Percentiles rank a stretch among this genome's conserved stretches.
Evolutionary conservation across 2,113 vertebrate species (phyloP).

Genomic region (Hiodon tergisus): DNA sequence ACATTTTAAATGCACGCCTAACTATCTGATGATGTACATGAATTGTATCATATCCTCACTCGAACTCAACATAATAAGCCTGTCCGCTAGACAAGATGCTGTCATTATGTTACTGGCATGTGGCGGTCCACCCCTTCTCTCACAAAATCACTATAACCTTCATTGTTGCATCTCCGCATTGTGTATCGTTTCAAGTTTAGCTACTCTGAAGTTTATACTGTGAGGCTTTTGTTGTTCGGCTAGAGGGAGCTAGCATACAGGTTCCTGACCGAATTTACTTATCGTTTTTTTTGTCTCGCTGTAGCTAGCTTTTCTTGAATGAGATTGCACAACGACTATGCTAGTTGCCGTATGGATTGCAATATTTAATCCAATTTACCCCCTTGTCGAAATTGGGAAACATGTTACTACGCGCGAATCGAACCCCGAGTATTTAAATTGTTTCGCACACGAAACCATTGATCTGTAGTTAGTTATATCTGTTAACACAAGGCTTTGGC

Average conservation of each 20-base stretch:
- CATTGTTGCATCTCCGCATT: background rate
- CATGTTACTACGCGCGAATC: no score
- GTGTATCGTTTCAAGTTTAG: background rate
- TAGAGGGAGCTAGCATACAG: constrained; percentile 9
- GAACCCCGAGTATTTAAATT: no score
- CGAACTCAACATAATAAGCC: background rate
- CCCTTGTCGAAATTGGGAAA: no score
- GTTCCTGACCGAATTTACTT: constrained; percentile 10
- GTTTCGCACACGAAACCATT: no score
- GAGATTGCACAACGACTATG: no score
- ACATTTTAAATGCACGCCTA: background rate
- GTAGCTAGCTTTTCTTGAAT: no score
- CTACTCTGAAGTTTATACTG: constrained; percentile 29
- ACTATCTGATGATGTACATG: background rate
- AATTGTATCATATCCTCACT: background rate
- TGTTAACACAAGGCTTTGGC: background rate
- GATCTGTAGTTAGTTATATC: no score
- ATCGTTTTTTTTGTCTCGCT: background rate
- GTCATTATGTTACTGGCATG: background rate
- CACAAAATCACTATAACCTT: background rate
- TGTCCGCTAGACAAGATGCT: background rate
- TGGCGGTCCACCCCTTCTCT: background rate
- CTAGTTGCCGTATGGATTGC: no score
- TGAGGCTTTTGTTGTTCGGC: constrained; percentile 10
- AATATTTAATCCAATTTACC: no score